A percentile compares a stretch with the other conserved stretches of the same genome.
Conservation (phyloP, 92 coral and sea anemone species). For the Actinostola sp. region DNA sequence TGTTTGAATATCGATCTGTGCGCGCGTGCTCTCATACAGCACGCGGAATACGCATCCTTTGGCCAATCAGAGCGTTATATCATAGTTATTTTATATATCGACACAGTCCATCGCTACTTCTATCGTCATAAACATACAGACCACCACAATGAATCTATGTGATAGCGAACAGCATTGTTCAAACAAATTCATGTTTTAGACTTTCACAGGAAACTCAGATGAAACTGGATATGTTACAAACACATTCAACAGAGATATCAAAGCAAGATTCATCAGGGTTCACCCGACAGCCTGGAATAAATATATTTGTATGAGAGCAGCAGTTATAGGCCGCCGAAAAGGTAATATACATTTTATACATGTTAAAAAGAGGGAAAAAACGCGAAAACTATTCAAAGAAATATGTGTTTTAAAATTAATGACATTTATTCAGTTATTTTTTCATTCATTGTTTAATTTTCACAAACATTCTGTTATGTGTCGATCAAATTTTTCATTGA, state of each 20-base stretch:
- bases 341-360: neutral
- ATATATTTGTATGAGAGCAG: constrained; percentile 2
- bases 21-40: no score
- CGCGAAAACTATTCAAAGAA: neutral
- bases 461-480: no score
- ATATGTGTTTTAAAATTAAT: neutral
- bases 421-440: no score
- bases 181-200: neutral
- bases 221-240: constrained; percentile 17
- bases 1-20: no score
- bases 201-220: constrained; percentile 15
- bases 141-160: no score
- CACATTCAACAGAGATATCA: constrained; percentile 23
- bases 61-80: no score
- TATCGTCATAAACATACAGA: neutral
- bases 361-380: neutral
- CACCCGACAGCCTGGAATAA: constrained; percentile 9
- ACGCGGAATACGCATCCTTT: no score
- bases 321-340: constrained; percentile 26
- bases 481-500: no score
- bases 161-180: neutral
- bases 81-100: no score
- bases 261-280: constrained; percentile 23
- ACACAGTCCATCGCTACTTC: no score
- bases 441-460: no score